Conservation (phyloP, 2,888 invertebrate genomes). For the Oscheius onirici region DNA sequence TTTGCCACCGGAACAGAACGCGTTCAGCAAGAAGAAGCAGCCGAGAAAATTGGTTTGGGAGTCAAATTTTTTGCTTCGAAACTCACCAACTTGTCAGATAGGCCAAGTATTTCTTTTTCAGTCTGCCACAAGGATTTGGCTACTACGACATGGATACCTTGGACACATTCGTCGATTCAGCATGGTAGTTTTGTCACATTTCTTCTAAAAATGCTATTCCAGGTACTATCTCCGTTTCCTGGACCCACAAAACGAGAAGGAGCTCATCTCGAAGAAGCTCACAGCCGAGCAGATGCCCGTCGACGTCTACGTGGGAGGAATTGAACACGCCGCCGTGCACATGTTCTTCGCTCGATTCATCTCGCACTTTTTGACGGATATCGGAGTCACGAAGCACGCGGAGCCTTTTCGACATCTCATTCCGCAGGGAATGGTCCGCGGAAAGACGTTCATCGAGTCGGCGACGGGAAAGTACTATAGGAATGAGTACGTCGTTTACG, state of each 20-base stretch:
- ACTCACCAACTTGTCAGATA: no score
- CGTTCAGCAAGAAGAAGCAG: no score
- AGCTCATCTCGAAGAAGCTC: constrained; percentile 73
- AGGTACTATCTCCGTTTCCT: constrained; percentile 93
- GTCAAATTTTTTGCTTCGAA: no score
- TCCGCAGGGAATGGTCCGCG: constrained; percentile 78
- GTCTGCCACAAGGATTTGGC: constrained; percentile 25
- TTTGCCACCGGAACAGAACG: no score
- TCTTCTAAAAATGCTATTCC: not conserved
- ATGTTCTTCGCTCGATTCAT: constrained; percentile 95
- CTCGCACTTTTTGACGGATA: constrained; percentile 86
- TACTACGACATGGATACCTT: constrained; percentile 92
- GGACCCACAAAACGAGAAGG: constrained; percentile 81
- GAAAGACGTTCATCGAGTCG: constrained; percentile 46
- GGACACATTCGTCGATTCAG: constrained; percentile 99
- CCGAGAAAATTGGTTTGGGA: no score
- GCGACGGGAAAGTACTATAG: constrained; percentile 83
- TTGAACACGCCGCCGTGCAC: constrained; percentile 95
- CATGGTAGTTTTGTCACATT: constrained; percentile 84
- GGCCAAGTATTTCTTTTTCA: no score
- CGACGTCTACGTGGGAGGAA: constrained; percentile 93
- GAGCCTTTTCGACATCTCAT: constrained; percentile 92
- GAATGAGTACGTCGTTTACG: constrained; percentile 77
- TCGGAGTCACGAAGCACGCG: constrained; percentile 77
- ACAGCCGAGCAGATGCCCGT: constrained; percentile 90